Base-by-base conservation (phyloP, 2,888 invertebrate species). In the Agonopterix arenella region DNA sequence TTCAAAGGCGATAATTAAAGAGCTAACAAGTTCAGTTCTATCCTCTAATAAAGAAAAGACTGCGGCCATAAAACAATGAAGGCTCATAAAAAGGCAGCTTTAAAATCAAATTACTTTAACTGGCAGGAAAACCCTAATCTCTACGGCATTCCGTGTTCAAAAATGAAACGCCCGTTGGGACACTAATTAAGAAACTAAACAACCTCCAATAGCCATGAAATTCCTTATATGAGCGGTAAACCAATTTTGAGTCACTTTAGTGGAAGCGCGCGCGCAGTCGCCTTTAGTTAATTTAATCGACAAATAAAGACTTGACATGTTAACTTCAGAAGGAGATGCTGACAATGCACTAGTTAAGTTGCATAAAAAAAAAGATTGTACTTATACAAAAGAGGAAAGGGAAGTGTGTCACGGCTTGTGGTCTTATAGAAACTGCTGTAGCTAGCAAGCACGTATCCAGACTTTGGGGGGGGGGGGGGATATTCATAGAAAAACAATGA, bases 141-240 rank as follows among this genome's bases (percentile, higher is more conserved):
- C 56, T 54, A 62, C 66, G 61, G 65, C 65, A 74, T 74, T 72
- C 73, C 75, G 69, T 61, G 72, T 70, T 68, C 57, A 62, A 74
- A 68, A 76, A 72, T 9, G 65, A 62, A 71, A 73, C 66, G 64
- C 68, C 65, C 63, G 65, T 67, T 59, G 57, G 66, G 72, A 64
- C 65, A 77, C 84, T 85, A 88, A 88, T 86, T 85, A 88, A 79
- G 73, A 74, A 70, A 68, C 74, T 78, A 83, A 85, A 82, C 79
- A 84, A 75, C 73, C 68, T 61, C 75, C 76, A 79, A 84, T 78
- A 78, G 76, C 81, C 76, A 84, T 81, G 81, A 82, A 86, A 86
- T 84, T 84, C 81, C 84, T 80, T 83, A 83, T 80, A 73, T 59
- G 66, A 74, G 73, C 77, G 80, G 76, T 78, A 84, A 84, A 84